Evolutionary conservation across 2,113 vertebrate genomes (phyloP).

Genomic region (Scomber colias): DNA sequence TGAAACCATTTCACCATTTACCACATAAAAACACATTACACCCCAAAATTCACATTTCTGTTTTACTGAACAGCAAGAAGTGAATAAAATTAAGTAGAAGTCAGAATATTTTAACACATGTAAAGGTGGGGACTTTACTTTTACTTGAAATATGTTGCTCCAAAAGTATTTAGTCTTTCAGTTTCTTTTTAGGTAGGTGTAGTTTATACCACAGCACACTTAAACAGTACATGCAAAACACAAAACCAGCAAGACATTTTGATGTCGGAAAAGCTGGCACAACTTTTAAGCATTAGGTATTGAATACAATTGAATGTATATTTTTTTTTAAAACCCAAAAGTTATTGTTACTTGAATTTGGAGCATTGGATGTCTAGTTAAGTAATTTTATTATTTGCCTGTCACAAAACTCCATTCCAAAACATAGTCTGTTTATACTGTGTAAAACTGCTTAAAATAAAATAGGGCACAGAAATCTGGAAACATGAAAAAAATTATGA

Average conservation of each 20-base stretch:
- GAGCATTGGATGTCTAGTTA: neutral
- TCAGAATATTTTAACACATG: too few species aligned
- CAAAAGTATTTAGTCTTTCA: neutral
- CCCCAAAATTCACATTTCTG: neutral
- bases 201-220: too few species aligned
- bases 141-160: neutral
- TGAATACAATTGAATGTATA: too few species aligned
- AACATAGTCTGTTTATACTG: neutral
- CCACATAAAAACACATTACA: slow-evolving; percentile 1
- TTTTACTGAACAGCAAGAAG: neutral
- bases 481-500: neutral
- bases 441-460: neutral
- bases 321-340: neutral
- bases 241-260: neutral
- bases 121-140: too few species aligned
- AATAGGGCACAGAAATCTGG: too few species aligned
- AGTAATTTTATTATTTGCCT: neutral
- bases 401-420: neutral
- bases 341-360: neutral
- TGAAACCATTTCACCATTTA: neutral
- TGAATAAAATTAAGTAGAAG: neutral
- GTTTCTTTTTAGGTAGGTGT: neutral
- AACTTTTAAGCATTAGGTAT: too few species aligned
- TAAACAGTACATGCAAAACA: neutral
- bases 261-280: neutral